A percentile compares a stretch with the other conserved stretches of the same genome.
Conservation (phyloP, 1,140 invertebrate genomes). For the Drepana arcuata region DNA sequence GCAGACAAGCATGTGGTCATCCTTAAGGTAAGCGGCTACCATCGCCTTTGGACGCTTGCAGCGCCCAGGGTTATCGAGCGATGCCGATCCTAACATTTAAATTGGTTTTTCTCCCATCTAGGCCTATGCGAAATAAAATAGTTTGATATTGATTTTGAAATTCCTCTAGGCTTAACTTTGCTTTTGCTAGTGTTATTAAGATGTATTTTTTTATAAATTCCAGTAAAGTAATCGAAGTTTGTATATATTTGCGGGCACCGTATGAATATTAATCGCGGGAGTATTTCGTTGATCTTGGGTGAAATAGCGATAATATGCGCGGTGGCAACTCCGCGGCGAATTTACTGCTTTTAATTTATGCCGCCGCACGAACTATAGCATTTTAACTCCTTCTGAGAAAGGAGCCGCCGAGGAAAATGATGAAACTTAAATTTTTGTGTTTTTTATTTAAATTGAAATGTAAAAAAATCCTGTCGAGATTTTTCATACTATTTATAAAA, state of each 20-base stretch:
- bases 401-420: not conserved
- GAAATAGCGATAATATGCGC: conserved; percentile 63
- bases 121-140: not conserved
- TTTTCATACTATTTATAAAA: too few relatives aligned
- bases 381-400: conserved; percentile 68
- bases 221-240: conserved; percentile 33
- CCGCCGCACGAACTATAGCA: conserved; percentile 63
- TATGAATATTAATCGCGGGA: conserved; percentile 52
- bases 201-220: not conserved
- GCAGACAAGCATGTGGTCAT: too few relatives aligned
- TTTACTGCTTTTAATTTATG: conserved; percentile 71
- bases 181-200: not conserved
- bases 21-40: too few relatives aligned
- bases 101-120: not conserved
- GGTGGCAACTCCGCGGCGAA: conserved; percentile 50
- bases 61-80: too few relatives aligned
- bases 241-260: conserved; percentile 25
- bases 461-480: too few relatives aligned
- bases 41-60: too few relatives aligned
- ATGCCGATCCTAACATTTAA: too few relatives aligned
- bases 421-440: conserved; percentile 3
- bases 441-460: conserved; percentile 4
- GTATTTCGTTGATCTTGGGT: conserved; percentile 63
- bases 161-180: too few relatives aligned
- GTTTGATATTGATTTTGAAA: not conserved